Base-by-base conservation (phyloP, 2,113 vertebrate species). In the Melanocharis versteri region DNA sequence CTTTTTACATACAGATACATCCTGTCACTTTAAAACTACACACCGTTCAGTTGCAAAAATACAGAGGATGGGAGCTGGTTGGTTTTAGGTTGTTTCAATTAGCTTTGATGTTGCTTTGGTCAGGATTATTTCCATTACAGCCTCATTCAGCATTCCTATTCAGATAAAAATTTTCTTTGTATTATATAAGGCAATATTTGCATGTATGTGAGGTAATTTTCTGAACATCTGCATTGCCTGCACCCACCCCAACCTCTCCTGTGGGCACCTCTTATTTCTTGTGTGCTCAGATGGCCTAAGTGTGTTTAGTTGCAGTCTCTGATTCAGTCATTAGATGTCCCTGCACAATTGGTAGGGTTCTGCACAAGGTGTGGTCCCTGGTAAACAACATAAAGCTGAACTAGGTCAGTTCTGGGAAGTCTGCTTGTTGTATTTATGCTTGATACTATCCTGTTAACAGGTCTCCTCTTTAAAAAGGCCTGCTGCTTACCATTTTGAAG, bases 301-400 rank as follows among this genome's bases (percentile, higher is more conserved):
- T 24, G 56, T 9, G 21, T 42, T 79, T 35, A 69, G 66, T 6
- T 91, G 93, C 89, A 96, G 73, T 94, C 45, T 94, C 70, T 35
- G 30, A 54, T 73, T 61, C 27, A 2, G 89, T 83, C 95, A 90
- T 93, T 96, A 94, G 94, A 89, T 96, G 91, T 95, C 95, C 81
- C 84, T 69, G n/a, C 17, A 22, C 3, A 6, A 89, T 93, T 72
- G 4, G 26, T 26, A 77, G 72, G 91, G 51, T 40, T 39, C 33
- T 66, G 39, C 17, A 26, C 0, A 3, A 79, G n/a, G 18, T 19
- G 13, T 8, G 51, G 45, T 27, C 51, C 24, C 27, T 19, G 26
- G n/a, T 73, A 78, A 92, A 76, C 15, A 76, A n/a, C 26, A 19
- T 0, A 65, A 44, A 69, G 37, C 20, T 45, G 42, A 81, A 28